Evolutionary conservation across 1,140 invertebrate species (phyloP).

Genomic region (Zaprionus davidi): DNA sequence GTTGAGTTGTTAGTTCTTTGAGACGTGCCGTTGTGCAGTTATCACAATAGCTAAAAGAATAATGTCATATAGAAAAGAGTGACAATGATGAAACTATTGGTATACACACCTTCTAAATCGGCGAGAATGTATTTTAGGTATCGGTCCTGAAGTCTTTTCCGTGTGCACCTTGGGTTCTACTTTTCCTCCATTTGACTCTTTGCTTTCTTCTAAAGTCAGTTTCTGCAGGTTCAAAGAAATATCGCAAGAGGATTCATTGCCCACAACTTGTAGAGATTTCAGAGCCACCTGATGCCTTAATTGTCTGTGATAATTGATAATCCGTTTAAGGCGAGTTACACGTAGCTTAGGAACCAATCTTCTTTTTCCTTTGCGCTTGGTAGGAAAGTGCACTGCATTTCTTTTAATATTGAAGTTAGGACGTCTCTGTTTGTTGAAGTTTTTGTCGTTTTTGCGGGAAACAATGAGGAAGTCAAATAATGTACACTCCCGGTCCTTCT

Average conservation of each 20-base stretch:
- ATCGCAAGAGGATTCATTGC: neutral
- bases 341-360: slow-evolving; percentile 53
- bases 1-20: slow-evolving; percentile 47
- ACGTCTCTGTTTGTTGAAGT: slow-evolving; percentile 18
- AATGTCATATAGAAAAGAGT: neutral
- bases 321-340: slow-evolving; percentile 54
- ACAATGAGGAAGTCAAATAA: slow-evolving; percentile 63
- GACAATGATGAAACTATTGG: neutral
- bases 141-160: neutral
- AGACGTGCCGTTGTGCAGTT: slow-evolving; percentile 67
- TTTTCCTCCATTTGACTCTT: neutral
- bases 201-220: slow-evolving; percentile 10
- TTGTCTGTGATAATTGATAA: slow-evolving; percentile 49
- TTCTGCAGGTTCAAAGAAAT: slow-evolving; percentile 2
- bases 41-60: slow-evolving; percentile 70
- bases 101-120: slow-evolving; percentile 66
- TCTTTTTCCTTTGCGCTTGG: slow-evolving; percentile 63
- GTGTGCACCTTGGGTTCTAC: neutral
- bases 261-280: neutral
- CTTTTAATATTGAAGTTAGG: slow-evolving; percentile 31
- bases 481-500: slow-evolving; percentile 32
- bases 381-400: neutral
- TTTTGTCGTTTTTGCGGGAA: slow-evolving; percentile 34
- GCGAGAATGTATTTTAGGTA: slow-evolving; percentile 60
- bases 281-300: neutral